These are phyloP conservation scores for Eulacestoma nigropectus DNA, from an alignment of 2,113 vertebrate genomes.

Conservation along the genomic window DNA sequence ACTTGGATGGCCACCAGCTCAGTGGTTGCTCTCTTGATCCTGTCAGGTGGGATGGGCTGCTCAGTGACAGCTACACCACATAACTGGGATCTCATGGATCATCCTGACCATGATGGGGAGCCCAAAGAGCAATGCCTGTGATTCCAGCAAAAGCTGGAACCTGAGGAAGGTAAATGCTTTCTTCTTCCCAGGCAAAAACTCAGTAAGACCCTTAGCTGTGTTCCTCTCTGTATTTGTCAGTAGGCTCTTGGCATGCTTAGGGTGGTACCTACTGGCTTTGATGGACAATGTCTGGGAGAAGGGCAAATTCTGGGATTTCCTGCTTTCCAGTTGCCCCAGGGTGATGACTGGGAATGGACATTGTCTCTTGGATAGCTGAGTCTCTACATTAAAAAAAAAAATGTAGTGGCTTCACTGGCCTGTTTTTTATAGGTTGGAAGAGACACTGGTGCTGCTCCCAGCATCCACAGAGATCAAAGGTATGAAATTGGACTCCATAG, in stretches of 20 bases:
- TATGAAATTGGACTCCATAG: conserved; percentile 35
- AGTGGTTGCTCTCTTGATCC: background rate
- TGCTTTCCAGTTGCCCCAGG: background rate
- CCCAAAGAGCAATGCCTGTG: background rate
- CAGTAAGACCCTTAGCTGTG: background rate
- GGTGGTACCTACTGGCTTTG: background rate
- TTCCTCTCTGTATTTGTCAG: background rate
- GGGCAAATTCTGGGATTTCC: background rate
- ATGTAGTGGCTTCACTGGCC: background rate
- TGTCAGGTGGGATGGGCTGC: background rate
- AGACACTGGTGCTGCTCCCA: background rate
- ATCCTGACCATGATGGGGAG: background rate
- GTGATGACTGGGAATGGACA: background rate
- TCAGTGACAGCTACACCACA: background rate
- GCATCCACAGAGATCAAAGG: conserved; percentile 50
- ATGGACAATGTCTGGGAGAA: background rate
- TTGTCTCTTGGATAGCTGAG: background rate
- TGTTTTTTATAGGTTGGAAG: conserved; percentile 27
- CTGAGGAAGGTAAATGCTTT: background rate
- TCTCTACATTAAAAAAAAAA: background rate
- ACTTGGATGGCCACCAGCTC: background rate
- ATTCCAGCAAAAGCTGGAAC: background rate
- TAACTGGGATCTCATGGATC: background rate
- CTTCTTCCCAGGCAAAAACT: background rate
- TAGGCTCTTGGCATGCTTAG: background rate